Base-by-base conservation (phyloP, 2,888 invertebrate species). In the Hanleya hanleyi region DNA sequence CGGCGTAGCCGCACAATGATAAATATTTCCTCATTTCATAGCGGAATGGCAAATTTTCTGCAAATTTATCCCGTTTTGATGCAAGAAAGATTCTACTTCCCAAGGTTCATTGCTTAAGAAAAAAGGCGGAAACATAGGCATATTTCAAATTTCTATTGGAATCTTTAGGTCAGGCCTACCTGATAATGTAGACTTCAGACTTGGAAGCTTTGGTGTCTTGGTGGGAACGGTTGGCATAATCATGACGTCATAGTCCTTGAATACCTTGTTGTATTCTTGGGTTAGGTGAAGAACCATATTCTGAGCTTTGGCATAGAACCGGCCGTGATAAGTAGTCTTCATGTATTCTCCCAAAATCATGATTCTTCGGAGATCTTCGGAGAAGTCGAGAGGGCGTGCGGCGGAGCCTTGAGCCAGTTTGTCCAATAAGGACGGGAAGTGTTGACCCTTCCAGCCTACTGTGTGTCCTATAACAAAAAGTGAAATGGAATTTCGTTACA, bases 161-260 rank as follows among this genome's bases (percentile, higher is more conserved):
- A n/a, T n/a, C n/a, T n/a, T n/a, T n/a, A n/a, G n/a, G n/a, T n/a
- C n/a, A n/a, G n/a, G 7, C 72, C 47, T 70, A 79, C 81, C 79
- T 41, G 37, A 9, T n/a, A 76, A 26, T 22, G 71, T 38, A 1
- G 22, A 32, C n/a, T 70, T 61, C 2, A 35, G 67, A 15, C 67
- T 41, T 0, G 79, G 78, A 6, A 81, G 66, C 38, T 73, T 77
- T 0, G 75, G 47, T 15, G 81, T 76, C 22, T 71, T 74, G 57
- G 62, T 74, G 12, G 81, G 75, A 33, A 81, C 38, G 7, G 86
- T 86, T 18, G 86, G 86, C 83, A 86, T 82, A 9, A 87, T 71
- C 9, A 87, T 69, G 57, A 85, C 84, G 62, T 87, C 85, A 73
- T 78, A 83, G 32, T 77, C 70, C 29, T 73, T 62, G 51, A 86